Percentiles rank a stretch among this genome's conserved stretches.
These are phyloP conservation scores for Potamilus streckersoni DNA, from an alignment of 1,140 invertebrate species.

Conservation along the genomic window DNA sequence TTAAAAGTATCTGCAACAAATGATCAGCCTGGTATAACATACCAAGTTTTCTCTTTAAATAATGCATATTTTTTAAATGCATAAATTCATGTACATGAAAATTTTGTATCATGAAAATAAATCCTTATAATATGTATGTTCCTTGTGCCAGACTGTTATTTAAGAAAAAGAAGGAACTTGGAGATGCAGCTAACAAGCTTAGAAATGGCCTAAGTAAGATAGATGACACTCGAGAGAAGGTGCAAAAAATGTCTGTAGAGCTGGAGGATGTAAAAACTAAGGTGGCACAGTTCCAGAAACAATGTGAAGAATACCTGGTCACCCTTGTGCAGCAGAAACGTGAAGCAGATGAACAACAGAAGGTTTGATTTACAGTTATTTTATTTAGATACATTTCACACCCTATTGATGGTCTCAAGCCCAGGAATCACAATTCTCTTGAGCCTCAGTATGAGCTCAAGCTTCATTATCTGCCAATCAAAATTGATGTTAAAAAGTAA, in stretches of 20 bases:
- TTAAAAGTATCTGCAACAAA: too few relatives aligned
- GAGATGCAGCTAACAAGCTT: conserved; percentile 78
- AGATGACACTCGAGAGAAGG: conserved; percentile 76
- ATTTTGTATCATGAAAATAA: neutral
- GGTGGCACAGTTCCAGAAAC: conserved; percentile 78
- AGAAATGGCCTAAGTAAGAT: conserved; percentile 82
- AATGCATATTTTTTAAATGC: too few relatives aligned
- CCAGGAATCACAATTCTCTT: too few relatives aligned
- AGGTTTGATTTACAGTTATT: conserved; percentile 47
- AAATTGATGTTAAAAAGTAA: too few relatives aligned
- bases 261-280: conserved; percentile 81
- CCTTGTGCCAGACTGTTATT: conserved; percentile 75
- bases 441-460: too few relatives aligned
- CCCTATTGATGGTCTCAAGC: too few relatives aligned
- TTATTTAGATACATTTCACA: too few relatives aligned
- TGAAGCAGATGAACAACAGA: conserved; percentile 82
- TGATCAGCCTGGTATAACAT: too few relatives aligned
- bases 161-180: conserved; percentile 78
- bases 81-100: neutral
- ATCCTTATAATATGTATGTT: neutral
- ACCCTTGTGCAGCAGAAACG: conserved; percentile 81
- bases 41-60: too few relatives aligned
- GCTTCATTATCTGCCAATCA: too few relatives aligned
- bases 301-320: conserved; percentile 81
- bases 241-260: conserved; percentile 81